Evolutionary conservation across 2,888 invertebrate species (phyloP).

Genomic region (Oxyteleia sp.): DNA sequence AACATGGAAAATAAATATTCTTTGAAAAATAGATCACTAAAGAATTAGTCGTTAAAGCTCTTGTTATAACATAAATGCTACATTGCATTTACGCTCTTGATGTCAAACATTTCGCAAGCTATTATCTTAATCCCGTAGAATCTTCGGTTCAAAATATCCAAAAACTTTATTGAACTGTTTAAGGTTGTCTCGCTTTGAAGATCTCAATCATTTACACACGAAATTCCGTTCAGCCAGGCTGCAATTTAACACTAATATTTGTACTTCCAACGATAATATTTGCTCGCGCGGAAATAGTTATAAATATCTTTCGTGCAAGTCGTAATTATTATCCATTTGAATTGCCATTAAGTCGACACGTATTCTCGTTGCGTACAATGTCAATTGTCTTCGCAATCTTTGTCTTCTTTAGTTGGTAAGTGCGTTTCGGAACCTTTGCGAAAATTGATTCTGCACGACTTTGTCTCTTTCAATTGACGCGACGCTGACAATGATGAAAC

Average conservation of each 20-base stretch:
- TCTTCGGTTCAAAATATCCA: no score
- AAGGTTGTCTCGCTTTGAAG: no score
- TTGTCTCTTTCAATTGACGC: slow-evolving; percentile 66
- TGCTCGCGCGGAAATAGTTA: background rate
- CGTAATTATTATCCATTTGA: slow-evolving; percentile 15
- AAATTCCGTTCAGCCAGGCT: no score
- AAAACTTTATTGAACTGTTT: no score
- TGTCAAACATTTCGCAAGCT: no score
- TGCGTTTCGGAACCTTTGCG: slow-evolving; percentile 24
- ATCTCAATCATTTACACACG: no score
- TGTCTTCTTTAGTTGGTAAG: slow-evolving; percentile 38
- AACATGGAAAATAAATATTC: no score
- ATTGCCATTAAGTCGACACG: slow-evolving; percentile 16
- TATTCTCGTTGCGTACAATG: slow-evolving; percentile 12
- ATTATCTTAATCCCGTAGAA: no score
- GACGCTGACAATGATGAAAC: slow-evolving; percentile 69
- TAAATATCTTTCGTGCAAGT: background rate
- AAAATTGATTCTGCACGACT: slow-evolving; percentile 65
- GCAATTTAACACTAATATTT: slow-evolving; percentile 19
- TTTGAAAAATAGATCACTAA: no score
- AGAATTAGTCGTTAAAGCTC: no score
- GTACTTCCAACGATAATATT: slow-evolving; percentile 8
- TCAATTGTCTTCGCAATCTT: slow-evolving; percentile 51
- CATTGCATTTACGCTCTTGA: no score
- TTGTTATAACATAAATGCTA: no score